phyloP scores from a whole-genome alignment of 1,140 invertebrate genomes.

The Ips nitidus region DNA sequence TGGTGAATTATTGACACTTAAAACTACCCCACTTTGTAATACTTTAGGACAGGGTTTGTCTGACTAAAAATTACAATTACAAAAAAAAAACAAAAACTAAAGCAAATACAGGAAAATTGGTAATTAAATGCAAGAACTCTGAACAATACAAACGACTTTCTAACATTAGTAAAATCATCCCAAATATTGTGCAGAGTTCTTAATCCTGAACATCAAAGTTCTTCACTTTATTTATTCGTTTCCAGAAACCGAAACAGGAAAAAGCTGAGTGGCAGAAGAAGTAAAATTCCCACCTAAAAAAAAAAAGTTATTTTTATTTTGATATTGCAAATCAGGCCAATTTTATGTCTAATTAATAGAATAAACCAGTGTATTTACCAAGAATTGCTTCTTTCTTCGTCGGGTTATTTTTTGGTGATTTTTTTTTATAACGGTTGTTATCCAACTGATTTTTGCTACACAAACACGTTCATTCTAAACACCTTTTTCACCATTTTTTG shows the following conservation, averaged over 20 bases:
- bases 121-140: background rate
- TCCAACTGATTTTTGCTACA: background rate
- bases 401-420: too few relatives aligned
- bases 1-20: too few relatives aligned
- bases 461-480: background rate
- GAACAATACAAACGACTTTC: background rate
- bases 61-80: too few relatives aligned
- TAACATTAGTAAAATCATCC: background rate
- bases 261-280: slow-evolving; percentile 82
- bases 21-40: too few relatives aligned
- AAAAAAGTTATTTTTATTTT: slow-evolving; percentile 8
- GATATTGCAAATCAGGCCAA: background rate
- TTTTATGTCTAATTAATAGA: slow-evolving; percentile 1
- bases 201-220: background rate
- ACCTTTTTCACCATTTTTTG: slow-evolving; percentile 8
- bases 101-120: background rate
- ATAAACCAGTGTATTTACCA: too few relatives aligned
- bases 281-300: slow-evolving; percentile 49
- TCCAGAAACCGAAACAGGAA: slow-evolving; percentile 59
- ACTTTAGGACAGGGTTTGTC: too few relatives aligned
- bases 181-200: background rate
- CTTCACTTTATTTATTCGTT: slow-evolving; percentile 21
- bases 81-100: too few relatives aligned
- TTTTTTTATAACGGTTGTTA: too few relatives aligned
- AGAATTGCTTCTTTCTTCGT: too few relatives aligned